A percentile compares a stretch with the other conserved stretches of the same genome.
Evolutionary conservation across 2,888 invertebrate species (phyloP).

Genomic region (Apotomis turbidana): DNA sequence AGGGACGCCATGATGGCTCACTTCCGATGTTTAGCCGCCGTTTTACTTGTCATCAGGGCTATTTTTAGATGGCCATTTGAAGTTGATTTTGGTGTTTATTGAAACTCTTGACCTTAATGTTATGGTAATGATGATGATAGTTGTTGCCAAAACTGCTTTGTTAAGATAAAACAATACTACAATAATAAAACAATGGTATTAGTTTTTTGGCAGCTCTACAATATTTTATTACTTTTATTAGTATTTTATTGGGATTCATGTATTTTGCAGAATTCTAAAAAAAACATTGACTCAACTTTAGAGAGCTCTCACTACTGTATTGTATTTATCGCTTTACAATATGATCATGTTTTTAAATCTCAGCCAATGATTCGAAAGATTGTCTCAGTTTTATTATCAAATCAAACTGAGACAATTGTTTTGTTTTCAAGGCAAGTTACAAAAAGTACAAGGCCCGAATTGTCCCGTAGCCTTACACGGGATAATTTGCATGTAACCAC

Average conservation of each 20-base stretch:
- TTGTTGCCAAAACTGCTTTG: not conserved
- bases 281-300: too few relatives aligned
- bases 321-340: too few relatives aligned
- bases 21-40: slow-evolving; percentile 32
- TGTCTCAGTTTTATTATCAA: too few relatives aligned
- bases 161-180: not conserved
- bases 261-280: too few relatives aligned
- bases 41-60: slow-evolving; percentile 20
- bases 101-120: slow-evolving; percentile 16
- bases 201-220: too few relatives aligned
- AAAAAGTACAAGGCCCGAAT: slow-evolving; percentile 19
- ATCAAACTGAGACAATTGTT: not conserved
- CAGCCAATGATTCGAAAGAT: too few relatives aligned
- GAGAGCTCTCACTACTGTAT: too few relatives aligned
- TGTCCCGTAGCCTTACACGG: not conserved
- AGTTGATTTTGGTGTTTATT: slow-evolving; percentile 1
- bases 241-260: too few relatives aligned
- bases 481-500: slow-evolving; percentile 27
- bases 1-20: not conserved
- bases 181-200: too few relatives aligned
- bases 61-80: slow-evolving; percentile 5
- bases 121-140: not conserved
- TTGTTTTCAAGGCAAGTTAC: slow-evolving; percentile 27
- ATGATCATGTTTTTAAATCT: too few relatives aligned
- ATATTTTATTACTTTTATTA: too few relatives aligned